Base-by-base conservation (phyloP, 2,888 invertebrate genomes). In the Tolmerus cingulatus region DNA sequence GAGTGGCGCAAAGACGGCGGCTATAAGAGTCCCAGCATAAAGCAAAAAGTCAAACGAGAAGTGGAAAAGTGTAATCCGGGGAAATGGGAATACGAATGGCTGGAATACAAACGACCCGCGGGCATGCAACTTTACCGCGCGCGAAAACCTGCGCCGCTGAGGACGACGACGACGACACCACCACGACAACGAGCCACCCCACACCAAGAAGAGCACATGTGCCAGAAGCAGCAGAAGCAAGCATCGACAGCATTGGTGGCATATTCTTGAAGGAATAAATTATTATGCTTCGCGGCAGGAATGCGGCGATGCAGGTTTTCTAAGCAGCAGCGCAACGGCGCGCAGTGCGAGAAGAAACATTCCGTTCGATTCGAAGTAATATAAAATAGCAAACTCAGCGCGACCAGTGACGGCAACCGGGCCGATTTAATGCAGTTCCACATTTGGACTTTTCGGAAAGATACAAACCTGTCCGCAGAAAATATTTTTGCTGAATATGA, bases 261-360 rank as follows among this genome's bases (percentile, higher is more conserved):
- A 78, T 78, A 40, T 81, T 51, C 81, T 81, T 81, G 55, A 27
- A 81, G 23, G 81, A 55, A 81, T 81, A 81, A 81, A 55, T 81
- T 81, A 81, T 81, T 81, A 81, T 81, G 51, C 51, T 81, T n/a
- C 34, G 81, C 43, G 55, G 51, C 19, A 81, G 81, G 81, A 81
- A 81, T 81, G 81, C 81, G 66, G 66, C 66, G 66, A 66, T 66
- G 81, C 81, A 81, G 51, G 81, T 81, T 51, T 78, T 51, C 81
- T 55, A 81, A 66, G 12, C 66, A 66, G 23, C 66, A 27, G 66
- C 27, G 66, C 19, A 66, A 66, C 66, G 66, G 66, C 66, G 19
- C 57, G 57, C 57, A n/a, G 57, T 9, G 57, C 57, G 27, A 66
- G 66, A 66, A 66, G 66, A 4, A 66, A 66, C 66, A 66, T 66